These are phyloP conservation scores for Panagrolaimus sp. DNA, from an alignment of 1,140 invertebrate genomes.

Conservation along the genomic window DNA sequence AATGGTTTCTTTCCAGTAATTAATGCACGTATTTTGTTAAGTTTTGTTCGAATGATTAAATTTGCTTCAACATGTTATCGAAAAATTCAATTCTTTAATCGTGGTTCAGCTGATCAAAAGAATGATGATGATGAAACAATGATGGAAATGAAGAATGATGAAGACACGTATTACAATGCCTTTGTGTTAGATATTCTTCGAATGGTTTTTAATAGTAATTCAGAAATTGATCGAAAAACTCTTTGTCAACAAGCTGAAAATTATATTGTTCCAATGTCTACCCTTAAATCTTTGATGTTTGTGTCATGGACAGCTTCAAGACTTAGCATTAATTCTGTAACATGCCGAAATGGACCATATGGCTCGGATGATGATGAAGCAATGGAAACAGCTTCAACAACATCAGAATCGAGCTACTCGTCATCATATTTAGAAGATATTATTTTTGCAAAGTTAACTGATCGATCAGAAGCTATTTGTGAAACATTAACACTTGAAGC, in stretches of 20 bases:
- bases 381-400: constrained; percentile 3
- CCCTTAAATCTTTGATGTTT: constrained; percentile 1
- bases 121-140: background rate
- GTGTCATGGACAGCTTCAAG: background rate
- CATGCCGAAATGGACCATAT: background rate
- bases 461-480: background rate
- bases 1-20: background rate
- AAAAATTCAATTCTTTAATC: background rate
- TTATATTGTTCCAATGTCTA: constrained; percentile 1
- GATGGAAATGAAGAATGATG: background rate
- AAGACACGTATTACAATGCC: background rate
- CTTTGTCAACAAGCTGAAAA: background rate
- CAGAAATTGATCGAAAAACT: background rate
- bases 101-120: background rate
- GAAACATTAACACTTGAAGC: background rate
- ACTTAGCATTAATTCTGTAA: background rate
- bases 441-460: background rate
- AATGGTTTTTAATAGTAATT: background rate
- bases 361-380: constrained; percentile 6
- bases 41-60: constrained; percentile 1
- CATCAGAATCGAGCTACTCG: background rate
- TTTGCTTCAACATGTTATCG: background rate
- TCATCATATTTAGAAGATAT: background rate
- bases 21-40: background rate
- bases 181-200: background rate